phyloP scores from a whole-genome alignment of 2,888 invertebrate genomes.

The Acholoe squamosa region DNA sequence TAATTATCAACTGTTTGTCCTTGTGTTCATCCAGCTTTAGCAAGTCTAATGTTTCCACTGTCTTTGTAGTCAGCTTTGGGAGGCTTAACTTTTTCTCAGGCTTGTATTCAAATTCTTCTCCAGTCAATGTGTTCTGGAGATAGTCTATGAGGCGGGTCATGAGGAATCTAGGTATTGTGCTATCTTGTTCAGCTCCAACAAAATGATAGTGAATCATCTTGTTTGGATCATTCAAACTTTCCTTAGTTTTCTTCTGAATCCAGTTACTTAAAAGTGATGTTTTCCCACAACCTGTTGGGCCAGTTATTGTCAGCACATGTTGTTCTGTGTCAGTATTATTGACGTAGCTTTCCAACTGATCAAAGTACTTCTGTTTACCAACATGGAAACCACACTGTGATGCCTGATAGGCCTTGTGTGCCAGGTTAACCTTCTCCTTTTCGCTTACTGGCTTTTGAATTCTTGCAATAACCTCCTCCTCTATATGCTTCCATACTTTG shows the following conservation, averaged over 20 bases:
- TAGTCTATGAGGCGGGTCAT: constrained; percentile 11
- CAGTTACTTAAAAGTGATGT: background rate
- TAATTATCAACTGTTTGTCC: background rate
- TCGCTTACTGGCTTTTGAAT: background rate
- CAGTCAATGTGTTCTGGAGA: background rate
- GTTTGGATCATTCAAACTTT: background rate
- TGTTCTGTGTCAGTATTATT: no score
- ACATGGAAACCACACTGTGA: background rate
- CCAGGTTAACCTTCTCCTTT: background rate
- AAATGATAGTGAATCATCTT: background rate
- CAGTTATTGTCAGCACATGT: background rate
- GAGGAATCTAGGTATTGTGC: background rate
- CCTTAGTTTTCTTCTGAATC: background rate
- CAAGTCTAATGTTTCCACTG: background rate
- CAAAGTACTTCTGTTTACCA: background rate
- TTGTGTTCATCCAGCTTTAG: background rate
- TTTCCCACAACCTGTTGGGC: constrained; percentile 18
- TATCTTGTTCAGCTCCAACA: constrained; percentile 24
- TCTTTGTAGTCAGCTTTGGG: background rate
- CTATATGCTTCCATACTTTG: background rate
- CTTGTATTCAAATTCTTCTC: background rate
- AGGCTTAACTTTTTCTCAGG: background rate
- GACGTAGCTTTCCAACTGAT: background rate
- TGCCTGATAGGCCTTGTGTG: background rate
- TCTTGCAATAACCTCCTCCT: background rate